Conservation (phyloP, 2,113 vertebrate genomes). For the Pelusios castaneus region DNA sequence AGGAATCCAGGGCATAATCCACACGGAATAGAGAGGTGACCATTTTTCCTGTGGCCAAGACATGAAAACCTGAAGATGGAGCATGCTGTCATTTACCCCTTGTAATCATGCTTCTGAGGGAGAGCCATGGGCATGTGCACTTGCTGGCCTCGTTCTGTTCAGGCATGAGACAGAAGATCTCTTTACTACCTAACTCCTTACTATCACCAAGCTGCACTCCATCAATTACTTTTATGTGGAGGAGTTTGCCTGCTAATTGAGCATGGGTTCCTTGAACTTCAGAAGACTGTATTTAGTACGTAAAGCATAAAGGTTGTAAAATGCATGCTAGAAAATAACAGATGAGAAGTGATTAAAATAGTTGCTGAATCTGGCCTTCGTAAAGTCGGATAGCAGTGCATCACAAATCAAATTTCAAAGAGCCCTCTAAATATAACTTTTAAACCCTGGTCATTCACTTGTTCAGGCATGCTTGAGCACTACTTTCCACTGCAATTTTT, state of each 20-base stretch:
- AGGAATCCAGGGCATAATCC: neutral
- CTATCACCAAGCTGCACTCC: neutral
- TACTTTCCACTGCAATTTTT: neutral
- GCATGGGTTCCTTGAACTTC: too few relatives aligned
- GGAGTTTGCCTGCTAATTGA: neutral
- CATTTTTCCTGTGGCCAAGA: neutral
- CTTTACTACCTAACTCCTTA: neutral
- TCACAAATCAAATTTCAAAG: constrained; percentile 5
- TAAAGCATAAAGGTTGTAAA: neutral
- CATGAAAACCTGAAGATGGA: neutral
- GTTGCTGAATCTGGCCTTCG: constrained; percentile 1
- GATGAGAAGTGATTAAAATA: neutral
- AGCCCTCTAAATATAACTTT: neutral
- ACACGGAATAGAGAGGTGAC: neutral
- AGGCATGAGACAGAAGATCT: neutral
- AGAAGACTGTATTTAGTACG: neutral
- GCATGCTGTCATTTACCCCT: neutral
- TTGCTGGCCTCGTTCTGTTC: neutral
- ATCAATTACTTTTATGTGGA: neutral
- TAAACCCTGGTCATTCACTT: neutral
- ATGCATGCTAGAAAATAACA: neutral
- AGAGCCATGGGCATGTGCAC: neutral
- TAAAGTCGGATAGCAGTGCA: neutral
- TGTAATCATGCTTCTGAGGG: neutral
- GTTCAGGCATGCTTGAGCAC: neutral